Percentiles rank a stretch among this genome's conserved stretches.
These are phyloP conservation scores for Eunapius fragilis DNA, from an alignment of 37 sponge, comb jelly and placozoan species.

Conservation along the genomic window DNA sequence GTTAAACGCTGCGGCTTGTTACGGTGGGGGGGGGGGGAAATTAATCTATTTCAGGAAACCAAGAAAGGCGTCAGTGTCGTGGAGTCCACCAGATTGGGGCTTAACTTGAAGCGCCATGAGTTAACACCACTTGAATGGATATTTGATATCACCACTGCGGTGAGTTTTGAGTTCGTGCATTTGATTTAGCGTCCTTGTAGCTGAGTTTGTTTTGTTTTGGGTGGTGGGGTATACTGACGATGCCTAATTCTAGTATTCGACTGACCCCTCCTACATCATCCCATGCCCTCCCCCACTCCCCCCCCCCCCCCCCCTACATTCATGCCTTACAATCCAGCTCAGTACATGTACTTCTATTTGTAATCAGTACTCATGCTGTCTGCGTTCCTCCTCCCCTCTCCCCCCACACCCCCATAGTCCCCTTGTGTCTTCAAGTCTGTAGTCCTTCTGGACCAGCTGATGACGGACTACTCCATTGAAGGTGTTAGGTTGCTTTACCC, in stretches of 20 bases:
- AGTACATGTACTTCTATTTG: too few species aligned
- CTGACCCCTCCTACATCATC: too few species aligned
- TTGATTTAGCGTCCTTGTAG: neutral
- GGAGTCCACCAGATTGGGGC: conserved; percentile 37
- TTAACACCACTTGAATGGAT: conserved; percentile 42
- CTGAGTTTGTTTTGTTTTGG: too few species aligned
- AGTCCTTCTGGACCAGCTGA: conserved; percentile 62
- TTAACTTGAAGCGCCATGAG: conserved; percentile 12
- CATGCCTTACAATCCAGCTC: too few species aligned
- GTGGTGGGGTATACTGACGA: too few species aligned
- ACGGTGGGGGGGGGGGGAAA: too few species aligned
- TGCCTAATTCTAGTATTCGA: too few species aligned
- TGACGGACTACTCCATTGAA: conserved; percentile 35
- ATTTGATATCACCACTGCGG: conserved; percentile 45
- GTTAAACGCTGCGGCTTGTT: neutral
- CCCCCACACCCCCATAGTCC: neutral
- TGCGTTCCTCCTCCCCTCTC: neutral
- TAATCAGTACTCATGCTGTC: neutral
- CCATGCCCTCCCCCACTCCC: too few species aligned
- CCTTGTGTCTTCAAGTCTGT: conserved; percentile 41
- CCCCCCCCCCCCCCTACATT: too few species aligned
- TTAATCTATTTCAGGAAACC: neutral
- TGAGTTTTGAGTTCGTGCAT: conserved; percentile 15
- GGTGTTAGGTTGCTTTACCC: conserved; percentile 9
- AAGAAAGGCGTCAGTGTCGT: conserved; percentile 40